Evolutionary conservation across 2,888 invertebrate species (phyloP), one percentile per base, ranked within the genome.

Genomic region (Aphelenchoides bicaudatus): DNA sequence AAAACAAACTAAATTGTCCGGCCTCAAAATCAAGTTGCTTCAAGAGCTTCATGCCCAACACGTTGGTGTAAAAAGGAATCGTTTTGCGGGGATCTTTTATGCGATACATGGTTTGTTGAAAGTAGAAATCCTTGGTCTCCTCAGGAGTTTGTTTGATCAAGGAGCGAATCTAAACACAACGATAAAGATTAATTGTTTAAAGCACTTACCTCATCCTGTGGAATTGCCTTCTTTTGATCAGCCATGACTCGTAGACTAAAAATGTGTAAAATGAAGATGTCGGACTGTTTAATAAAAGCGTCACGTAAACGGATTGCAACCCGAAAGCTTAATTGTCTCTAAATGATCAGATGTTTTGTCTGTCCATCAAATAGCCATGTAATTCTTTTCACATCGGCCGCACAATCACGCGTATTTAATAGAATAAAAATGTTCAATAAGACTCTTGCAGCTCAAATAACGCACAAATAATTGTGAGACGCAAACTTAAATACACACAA

Each of bases 61-160:
- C 88, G 51, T 87, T 86, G 0, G 90, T 88, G 82, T 93, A 93
- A 80, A 94, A 93, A 0, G 90, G 88, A 47, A 94, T 81, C 0
- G 90, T 88, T 67, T 85, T 86, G 6, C 60, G 62, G 0, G 92
- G 92, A 79, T 94, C 91, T 79, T 92, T 93, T 64, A 93, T 90
- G 31, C 93, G 86, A 79, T 88, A 88, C 93, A 94, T 94, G 0
- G 92, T 93, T 84, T 94, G 93, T 83, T 93, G 92, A 82, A 93
- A 88, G 70, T 92, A 85, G 80, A 89, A 93, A n/a, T 56, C 69
- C 13, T 64, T 56, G 4, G 73, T 74, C 27, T 64, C 69, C 8
- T 61, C 59, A 13, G 67, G 55, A 3, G 37, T 46, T 31, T 59
- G 54, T 13, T 30, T 16, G 25, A 57, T 50, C 23, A 67, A 53